phyloP scores from a whole-genome alignment of 1,140 invertebrate genomes.

The Andrena cerasifolii region DNA sequence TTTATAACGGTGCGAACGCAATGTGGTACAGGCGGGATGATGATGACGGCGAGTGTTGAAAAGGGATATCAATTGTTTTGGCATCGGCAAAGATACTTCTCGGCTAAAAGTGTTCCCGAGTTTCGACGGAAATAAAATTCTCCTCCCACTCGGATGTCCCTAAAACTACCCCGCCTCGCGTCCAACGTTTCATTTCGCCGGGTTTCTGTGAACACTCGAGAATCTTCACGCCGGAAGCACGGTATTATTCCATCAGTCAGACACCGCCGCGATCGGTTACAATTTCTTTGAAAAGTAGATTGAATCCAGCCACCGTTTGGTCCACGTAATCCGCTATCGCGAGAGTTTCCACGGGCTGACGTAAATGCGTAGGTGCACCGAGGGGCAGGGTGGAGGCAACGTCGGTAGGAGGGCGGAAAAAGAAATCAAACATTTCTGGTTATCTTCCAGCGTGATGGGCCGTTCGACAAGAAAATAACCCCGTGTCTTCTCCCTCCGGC shows the following conservation, averaged over 20 bases:
- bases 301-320: background rate
- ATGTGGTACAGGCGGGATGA: too few species aligned
- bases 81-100: too few species aligned
- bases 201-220: background rate
- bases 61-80: too few species aligned
- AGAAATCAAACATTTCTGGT: slow-evolving; percentile 71
- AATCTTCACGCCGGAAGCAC: background rate
- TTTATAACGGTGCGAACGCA: too few species aligned
- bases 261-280: background rate
- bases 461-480: slow-evolving; percentile 66
- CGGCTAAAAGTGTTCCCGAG: too few species aligned
- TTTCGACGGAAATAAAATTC: too few species aligned
- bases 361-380: slow-evolving; percentile 63
- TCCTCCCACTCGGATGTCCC: too few species aligned
- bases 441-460: slow-evolving; percentile 61
- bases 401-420: slow-evolving; percentile 45
- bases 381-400: background rate
- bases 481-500: slow-evolving; percentile 25
- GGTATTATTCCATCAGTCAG: slow-evolving; percentile 11
- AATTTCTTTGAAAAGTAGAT: slow-evolving; percentile 2
- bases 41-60: too few species aligned
- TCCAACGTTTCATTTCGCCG: too few species aligned
- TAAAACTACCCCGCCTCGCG: too few species aligned
- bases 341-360: slow-evolving; percentile 43
- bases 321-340: slow-evolving; percentile 13